Conservation (phyloP, 2,113 vertebrate species). For the Rhipidura dahli region DNA sequence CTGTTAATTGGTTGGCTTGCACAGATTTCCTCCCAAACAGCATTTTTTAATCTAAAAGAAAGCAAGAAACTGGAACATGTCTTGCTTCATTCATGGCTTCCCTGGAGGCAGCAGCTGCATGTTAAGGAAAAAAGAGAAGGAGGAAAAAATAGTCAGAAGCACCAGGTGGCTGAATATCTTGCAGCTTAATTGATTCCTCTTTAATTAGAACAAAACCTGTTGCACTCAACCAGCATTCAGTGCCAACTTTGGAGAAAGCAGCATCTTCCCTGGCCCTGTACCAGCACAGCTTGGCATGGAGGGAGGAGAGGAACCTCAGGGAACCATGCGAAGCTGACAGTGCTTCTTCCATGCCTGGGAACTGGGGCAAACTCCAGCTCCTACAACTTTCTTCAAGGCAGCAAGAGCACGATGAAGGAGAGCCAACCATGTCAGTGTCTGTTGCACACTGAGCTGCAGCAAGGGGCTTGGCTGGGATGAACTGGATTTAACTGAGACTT, state of each 20-base stretch:
- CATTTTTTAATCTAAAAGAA: conserved; percentile 26
- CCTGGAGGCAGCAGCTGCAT: conserved; percentile 43
- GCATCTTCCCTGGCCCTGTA: neutral
- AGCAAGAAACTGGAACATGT: neutral
- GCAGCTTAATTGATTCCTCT: conserved; percentile 56
- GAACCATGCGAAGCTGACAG: accelerated
- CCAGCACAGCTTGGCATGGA: neutral
- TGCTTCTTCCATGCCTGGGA: neutral
- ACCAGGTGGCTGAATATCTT: conserved; percentile 47
- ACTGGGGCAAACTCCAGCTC: neutral
- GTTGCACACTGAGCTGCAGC: neutral
- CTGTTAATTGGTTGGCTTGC: neutral
- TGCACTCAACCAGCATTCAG: neutral
- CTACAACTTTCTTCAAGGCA: neutral
- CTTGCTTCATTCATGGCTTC: conserved; percentile 32
- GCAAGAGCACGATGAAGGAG: neutral
- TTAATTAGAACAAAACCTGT: conserved; percentile 56
- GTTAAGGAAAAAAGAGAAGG: neutral
- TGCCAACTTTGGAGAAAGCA: neutral
- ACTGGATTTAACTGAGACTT: neutral
- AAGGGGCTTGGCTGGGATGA: neutral
- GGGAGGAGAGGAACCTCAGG: neutral
- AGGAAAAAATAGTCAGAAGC: conserved; percentile 35
- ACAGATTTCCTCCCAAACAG: neutral
- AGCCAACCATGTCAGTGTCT: neutral